Base-by-base conservation (phyloP, 2,113 vertebrate species). In the Ursus arctos region DNA sequence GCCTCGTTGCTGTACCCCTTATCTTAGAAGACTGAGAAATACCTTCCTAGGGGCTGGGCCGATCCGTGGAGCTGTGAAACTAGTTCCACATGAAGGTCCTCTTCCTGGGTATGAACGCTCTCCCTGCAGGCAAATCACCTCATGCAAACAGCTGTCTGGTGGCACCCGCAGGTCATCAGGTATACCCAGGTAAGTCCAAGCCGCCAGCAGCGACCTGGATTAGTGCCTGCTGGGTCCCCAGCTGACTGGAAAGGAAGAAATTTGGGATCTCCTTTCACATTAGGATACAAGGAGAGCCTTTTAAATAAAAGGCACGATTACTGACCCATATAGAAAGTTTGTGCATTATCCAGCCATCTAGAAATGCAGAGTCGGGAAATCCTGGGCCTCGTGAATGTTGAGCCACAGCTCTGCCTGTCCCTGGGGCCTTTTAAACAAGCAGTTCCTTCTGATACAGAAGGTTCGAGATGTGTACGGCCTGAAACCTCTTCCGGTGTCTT, bases 41-140 rank as follows among this genome's bases (percentile, higher is more conserved):
- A 47, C 0, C 0, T 77, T 84, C 65, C n/a, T 51, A 81, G 40
- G 28, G 19, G 8, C 43, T 88, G 18, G 24, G 43, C 16, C 24
- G 67, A n/a, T 47, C 33, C 72, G 7, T 12, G 21, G 18, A 91
- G 55, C 76, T 71, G 43, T 84, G 47, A 90, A 91, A 16, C 87
- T 40, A 16, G 13, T 74, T 87, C 22, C 14, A 61, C 72, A 28
- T 7, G n/a, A 93, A 63, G 47, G 18, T 67, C 14, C 24, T 84
- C 84, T 87, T 84, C 67, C 84, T 49, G 19, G n/a, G 71, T 36
- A 26, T 15, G 72, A 85, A 7, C 67, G 83, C 71, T 33, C 40
- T 74, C 33, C 36, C 47, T 51, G 31, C 2, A 92, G 49, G 83
- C 72, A 97, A 95, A 97, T 91, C 24, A 36, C 26, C 36, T 36